A percentile compares a stretch with the other conserved stretches of the same genome.
These are phyloP conservation scores for Meganola albula DNA, from an alignment of 2,888 invertebrate species.

Conservation along the genomic window DNA sequence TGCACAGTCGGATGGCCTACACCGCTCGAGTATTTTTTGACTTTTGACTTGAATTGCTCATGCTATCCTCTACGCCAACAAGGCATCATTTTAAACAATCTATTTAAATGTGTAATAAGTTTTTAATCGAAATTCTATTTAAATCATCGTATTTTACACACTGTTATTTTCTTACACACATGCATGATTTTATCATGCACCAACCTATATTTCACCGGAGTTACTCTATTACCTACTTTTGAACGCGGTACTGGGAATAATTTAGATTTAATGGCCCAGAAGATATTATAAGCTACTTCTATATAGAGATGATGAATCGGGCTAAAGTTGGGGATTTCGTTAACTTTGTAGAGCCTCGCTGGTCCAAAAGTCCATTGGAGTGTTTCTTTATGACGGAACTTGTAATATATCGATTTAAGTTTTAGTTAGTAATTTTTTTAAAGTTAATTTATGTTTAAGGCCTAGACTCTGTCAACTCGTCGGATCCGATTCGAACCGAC, in stretches of 20 bases:
- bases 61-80: too few species aligned
- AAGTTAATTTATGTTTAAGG: too few species aligned
- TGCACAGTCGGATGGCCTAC: too few species aligned
- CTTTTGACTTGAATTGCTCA: too few species aligned
- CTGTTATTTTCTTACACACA: background rate
- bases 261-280: slow-evolving; percentile 57
- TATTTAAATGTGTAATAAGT: too few species aligned
- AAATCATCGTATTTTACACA: slow-evolving; percentile 18
- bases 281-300: slow-evolving; percentile 58
- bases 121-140: too few species aligned
- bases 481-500: too few species aligned
- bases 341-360: slow-evolving; percentile 53
- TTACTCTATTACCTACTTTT: slow-evolving; percentile 29
- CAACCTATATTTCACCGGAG: slow-evolving; percentile 22
- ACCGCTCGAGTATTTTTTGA: too few species aligned
- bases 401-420: slow-evolving; percentile 55
- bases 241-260: slow-evolving; percentile 46
- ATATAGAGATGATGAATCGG: slow-evolving; percentile 58
- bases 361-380: slow-evolving; percentile 57
- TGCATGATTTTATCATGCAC: slow-evolving; percentile 14
- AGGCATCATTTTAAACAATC: too few species aligned
- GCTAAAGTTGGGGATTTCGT: slow-evolving; percentile 53
- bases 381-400: slow-evolving; percentile 66
- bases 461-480: too few species aligned
- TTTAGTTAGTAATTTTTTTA: too few species aligned